Percentiles rank a stretch among this genome's conserved stretches.
Evolutionary conservation across 2,888 invertebrate genomes (phyloP).

Genomic region (Opisthograptis luteolata): DNA sequence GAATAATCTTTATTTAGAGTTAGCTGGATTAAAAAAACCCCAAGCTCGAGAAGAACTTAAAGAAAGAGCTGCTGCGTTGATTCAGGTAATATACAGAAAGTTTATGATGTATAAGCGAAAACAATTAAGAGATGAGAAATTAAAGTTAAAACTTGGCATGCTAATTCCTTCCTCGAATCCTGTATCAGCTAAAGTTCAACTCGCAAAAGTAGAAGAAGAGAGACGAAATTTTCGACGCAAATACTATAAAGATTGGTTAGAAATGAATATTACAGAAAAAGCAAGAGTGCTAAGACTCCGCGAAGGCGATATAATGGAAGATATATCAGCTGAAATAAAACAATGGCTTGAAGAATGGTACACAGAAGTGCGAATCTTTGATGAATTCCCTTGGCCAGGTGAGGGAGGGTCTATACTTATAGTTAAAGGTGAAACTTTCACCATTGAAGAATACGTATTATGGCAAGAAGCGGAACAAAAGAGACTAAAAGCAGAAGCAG

Average conservation of each 20-base stretch:
- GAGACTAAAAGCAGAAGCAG: slow-evolving; percentile 63
- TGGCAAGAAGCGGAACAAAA: slow-evolving; percentile 65
- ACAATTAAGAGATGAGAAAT: slow-evolving; percentile 62
- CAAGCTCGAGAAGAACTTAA: slow-evolving; percentile 49
- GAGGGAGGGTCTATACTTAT: slow-evolving; percentile 88
- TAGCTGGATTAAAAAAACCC: slow-evolving; percentile 68
- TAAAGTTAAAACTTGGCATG: slow-evolving; percentile 83
- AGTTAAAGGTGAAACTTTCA: slow-evolving; percentile 84
- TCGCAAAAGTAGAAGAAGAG: slow-evolving; percentile 72
- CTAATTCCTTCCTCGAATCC: slow-evolving; percentile 77
- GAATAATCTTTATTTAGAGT: slow-evolving; percentile 62
- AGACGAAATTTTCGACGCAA: slow-evolving; percentile 74
- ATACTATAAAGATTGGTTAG: slow-evolving; percentile 71
- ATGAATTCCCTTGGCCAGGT: slow-evolving; percentile 88
- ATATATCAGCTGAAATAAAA: slow-evolving; percentile 89
- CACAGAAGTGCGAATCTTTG: slow-evolving; percentile 83
- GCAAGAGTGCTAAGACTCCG: slow-evolving; percentile 75
- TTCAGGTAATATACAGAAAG: slow-evolving; percentile 67
- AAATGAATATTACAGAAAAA: slow-evolving; percentile 77
- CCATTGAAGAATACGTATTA: slow-evolving; percentile 84
- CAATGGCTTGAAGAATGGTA: slow-evolving; percentile 90
- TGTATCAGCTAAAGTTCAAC: slow-evolving; percentile 70
- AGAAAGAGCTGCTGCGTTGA: slow-evolving; percentile 55
- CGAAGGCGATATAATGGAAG: slow-evolving; percentile 87
- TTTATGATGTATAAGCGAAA: slow-evolving; percentile 69